Base-by-base conservation (phyloP, 92 coral and sea anemone genomes). In the Galaxea fascicularis region DNA sequence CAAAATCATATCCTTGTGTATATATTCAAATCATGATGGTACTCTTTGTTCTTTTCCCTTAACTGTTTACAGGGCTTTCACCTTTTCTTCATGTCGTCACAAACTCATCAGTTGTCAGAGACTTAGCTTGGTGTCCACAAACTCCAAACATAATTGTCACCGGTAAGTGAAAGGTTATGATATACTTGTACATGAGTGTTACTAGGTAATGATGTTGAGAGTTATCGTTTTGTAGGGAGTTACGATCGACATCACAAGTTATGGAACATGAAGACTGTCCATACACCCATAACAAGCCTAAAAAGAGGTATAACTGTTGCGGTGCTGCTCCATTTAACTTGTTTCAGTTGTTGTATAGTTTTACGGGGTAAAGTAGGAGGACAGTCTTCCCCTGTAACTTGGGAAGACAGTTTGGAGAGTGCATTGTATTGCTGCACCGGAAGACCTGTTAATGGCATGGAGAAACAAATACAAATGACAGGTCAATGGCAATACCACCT, bases 101-200 rank as follows among this genome's bases (percentile, higher is more conserved):
- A 8, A 92, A 89, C 59, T 22, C 79, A 12, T 80, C 93, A 4
- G 79, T 86, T 12, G 58, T 92, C 47, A 82, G 90, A 41, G 80
- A 80, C 62, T 8, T 92, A 65, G 94, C 98, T 10, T 94, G 93
- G 88, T 94, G 93, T 65, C 95, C 92, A 0, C 65, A 71, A 13
- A 70, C 85, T 57, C 89, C 91, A 52, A 79, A 90, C 62, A 78
- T 84, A 56, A 30, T 94, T 15, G 87, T 87, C 10, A 89, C 98
- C 74, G 95, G 98, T 92, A 85, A 2, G 41, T 35, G 41, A 35
- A 27, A 10, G 30, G 10, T 27, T n/a, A 13, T 21, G 11, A 21
- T 4, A 16, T 4, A 1, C 67, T 3, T 9, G 5, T 3, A 10
- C 67, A 3, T 21, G 67, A 2, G 26, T 62, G 10, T 62, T 62